Base-by-base conservation (phyloP, 2,797 vertebrate genomes). In the Mycteria americana region DNA sequence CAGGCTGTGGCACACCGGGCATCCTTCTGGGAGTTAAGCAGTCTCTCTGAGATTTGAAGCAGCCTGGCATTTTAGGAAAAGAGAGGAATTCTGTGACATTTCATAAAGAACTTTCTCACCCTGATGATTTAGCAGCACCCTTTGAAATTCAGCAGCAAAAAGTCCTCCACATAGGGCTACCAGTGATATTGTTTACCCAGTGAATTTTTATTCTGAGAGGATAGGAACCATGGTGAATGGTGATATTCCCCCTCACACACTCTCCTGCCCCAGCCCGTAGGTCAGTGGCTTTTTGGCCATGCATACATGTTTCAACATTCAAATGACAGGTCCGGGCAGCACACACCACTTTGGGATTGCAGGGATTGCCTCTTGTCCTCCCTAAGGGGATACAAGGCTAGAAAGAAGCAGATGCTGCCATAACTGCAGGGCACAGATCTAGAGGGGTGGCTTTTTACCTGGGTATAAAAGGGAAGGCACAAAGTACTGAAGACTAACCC, bases 181-280 rank as follows among this genome's bases (percentile, higher is more conserved):
- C 51, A 41, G 51, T 35, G 51, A 39, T 80, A n/a, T 12, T 54
- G 12, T 67, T 65, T 65, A 54, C 25, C 23, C 31, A 39, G n/a
- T 53, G 45, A 57, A 23, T 37, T 90, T 63, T 59, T 54, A 60
- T 54, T 35, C 45, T 9, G 19, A 79, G 37, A 78, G 45, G 10
- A 51, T 2, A 65, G 43, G 35, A 83, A 41, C 13, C 16, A 18
- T 13, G 10, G 18, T 9, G 24, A 73, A 43, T 7, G 9, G 16
- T 39, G 64, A n/a, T 41, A 53, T 43, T 72, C 2, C 30, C 18
- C 11, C 27, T 60, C 51, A 54, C 18, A 23, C 18, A 24, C 18
- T 54, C 16, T 31, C 9, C 11, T 13, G 10, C 18, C 17, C 15
- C 31, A 69, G 33, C 18, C 41, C 1, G 0, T 27, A 37, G 30